Evolutionary conservation across 2,113 vertebrate genomes (phyloP).

Genomic region (Epinephelus cyanopodus): DNA sequence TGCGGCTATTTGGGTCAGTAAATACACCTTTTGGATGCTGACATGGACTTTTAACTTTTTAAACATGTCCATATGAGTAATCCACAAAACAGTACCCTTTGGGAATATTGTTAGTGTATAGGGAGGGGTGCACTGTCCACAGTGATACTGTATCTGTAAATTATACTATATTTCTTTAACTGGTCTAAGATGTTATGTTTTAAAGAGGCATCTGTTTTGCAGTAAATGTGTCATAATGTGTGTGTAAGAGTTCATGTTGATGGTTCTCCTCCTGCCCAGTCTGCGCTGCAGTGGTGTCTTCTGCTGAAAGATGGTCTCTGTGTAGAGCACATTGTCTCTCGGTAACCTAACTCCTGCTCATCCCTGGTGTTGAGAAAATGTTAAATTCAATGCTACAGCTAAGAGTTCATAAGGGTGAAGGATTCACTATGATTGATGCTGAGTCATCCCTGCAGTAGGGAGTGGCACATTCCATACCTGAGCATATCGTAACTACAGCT

Average conservation of each 20-base stretch:
- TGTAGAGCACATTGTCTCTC: constrained; percentile 49
- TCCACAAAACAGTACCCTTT: neutral
- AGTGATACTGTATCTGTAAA: neutral
- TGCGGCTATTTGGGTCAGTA: neutral
- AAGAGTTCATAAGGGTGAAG: constrained; percentile 37
- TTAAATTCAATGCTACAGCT: constrained; percentile 43
- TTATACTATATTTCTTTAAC: constrained; percentile 27
- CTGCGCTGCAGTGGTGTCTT: constrained; percentile 19
- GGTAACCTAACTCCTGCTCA: constrained; percentile 72
- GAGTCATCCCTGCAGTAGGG: constrained; percentile 59
- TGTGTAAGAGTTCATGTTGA: constrained; percentile 3
- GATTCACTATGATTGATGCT: constrained; percentile 38
- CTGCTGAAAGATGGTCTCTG: constrained; percentile 32
- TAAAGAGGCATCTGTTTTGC: constrained; percentile 30
- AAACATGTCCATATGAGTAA: neutral
- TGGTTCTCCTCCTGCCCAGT: constrained; percentile 13
- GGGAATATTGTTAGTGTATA: neutral
- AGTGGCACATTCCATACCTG: constrained; percentile 76
- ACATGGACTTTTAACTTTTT: neutral
- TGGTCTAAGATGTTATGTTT: constrained; percentile 22
- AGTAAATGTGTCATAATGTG: constrained; percentile 10
- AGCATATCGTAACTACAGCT: constrained; percentile 48
- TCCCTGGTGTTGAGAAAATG: constrained; percentile 63
- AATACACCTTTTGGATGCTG: constrained; percentile 19
- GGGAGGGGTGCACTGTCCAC: neutral